Conservation (phyloP, 35 echinoderm and acorn worm species). For the Acanthaster planci region DNA sequence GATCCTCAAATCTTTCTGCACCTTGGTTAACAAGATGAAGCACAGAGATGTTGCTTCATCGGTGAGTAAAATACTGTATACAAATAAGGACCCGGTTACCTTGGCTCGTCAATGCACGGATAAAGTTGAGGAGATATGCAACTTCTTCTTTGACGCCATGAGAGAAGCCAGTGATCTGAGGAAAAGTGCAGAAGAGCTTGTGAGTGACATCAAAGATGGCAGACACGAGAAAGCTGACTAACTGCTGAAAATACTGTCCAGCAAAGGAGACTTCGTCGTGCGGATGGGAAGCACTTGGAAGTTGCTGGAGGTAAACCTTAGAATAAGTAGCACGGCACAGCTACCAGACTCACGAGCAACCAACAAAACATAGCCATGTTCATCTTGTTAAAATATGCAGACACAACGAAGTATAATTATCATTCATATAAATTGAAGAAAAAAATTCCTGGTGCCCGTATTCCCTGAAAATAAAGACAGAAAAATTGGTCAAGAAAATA, state of each 20-base stretch:
- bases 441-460: no score
- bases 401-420: no score
- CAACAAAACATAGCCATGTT: no score
- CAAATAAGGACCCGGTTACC: background rate
- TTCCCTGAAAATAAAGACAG: background rate
- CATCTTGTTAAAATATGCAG: no score
- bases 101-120: conserved; percentile 7
- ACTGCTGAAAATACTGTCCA: background rate
- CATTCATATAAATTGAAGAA: no score
- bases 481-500: background rate
- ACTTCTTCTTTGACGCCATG: background rate
- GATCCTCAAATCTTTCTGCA: no score
- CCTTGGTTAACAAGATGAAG: no score
- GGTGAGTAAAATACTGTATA: no score
- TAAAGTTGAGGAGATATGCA: background rate
- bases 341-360: no score
- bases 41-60: no score
- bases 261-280: background rate
- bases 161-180: background rate
- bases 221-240: background rate
- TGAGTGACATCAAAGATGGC: background rate
- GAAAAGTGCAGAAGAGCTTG: background rate
- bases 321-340: background rate
- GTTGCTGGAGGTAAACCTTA: background rate
- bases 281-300: conserved; percentile 1